These are phyloP conservation scores for Auanema freiburgensis DNA, from an alignment of 2,888 invertebrate genomes.

Conservation along the genomic window DNA sequence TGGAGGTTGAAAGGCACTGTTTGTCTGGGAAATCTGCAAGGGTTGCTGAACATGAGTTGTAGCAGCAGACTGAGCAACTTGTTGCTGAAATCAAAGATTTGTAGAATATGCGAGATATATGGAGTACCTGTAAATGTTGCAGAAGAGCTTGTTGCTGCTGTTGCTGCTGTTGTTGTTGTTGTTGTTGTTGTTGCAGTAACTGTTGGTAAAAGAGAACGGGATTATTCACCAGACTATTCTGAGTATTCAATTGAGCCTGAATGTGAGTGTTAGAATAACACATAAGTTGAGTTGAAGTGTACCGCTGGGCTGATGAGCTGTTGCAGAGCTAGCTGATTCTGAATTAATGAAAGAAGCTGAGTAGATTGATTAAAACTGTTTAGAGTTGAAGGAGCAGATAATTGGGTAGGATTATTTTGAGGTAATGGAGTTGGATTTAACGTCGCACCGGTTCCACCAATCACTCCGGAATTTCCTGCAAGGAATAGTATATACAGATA, in stretches of 20 bases:
- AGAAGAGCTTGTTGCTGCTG: constrained; percentile 13
- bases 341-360: too few species aligned
- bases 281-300: neutral
- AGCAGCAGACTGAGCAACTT: constrained; percentile 5
- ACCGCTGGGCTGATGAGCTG: neutral
- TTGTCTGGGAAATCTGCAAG: constrained; percentile 5
- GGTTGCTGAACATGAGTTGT: neutral
- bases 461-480: too few species aligned
- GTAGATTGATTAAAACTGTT: too few species aligned
- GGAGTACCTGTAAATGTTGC: constrained; percentile 14
- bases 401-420: too few species aligned
- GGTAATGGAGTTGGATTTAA: too few species aligned
- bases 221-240: neutral
- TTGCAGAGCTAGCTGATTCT: neutral
- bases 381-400: too few species aligned
- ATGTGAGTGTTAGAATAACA: too few species aligned
- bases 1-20: constrained; percentile 20
- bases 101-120: neutral
- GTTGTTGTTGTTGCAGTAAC: constrained; percentile 12
- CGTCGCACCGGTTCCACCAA: too few species aligned
- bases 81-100: constrained; percentile 8
- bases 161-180: constrained; percentile 11
- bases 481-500: too few species aligned
- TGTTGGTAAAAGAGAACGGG: constrained; percentile 12
- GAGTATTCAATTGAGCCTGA: neutral